Percentiles rank a stretch among this genome's conserved stretches.
Conservation (phyloP, 2,888 invertebrate genomes). For the Allophyes oxyacanthae region DNA sequence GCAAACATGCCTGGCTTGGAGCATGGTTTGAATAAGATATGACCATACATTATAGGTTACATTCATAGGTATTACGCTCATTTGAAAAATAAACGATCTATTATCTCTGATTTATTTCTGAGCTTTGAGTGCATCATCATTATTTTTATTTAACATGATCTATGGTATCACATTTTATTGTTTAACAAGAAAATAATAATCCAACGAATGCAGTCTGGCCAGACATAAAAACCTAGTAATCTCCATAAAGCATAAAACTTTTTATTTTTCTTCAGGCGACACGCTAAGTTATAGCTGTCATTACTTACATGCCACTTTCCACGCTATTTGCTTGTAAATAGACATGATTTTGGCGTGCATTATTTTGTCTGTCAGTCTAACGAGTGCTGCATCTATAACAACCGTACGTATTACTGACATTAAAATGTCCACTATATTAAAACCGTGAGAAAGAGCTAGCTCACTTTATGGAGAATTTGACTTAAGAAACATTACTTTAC, state of each 20-base stretch:
- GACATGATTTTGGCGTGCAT: constrained; percentile 12
- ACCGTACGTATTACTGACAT: constrained; percentile 22
- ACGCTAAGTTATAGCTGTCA: constrained; percentile 12
- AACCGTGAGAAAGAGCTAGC: constrained; percentile 43
- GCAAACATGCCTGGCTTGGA: background rate
- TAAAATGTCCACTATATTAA: constrained; percentile 32
- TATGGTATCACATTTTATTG: constrained; percentile 17
- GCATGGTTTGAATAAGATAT: background rate
- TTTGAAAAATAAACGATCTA: too few relatives aligned
- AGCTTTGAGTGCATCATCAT: background rate
- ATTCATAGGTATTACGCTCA: too few relatives aligned
- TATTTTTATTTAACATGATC: constrained; percentile 21
- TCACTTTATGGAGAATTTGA: constrained; percentile 11
- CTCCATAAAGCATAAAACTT: constrained; percentile 37
- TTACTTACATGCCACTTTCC: constrained; percentile 12
- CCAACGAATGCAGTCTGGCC: constrained; percentile 6
- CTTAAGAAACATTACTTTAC: background rate
- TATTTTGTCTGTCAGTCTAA: constrained; percentile 5
- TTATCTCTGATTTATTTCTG: background rate
- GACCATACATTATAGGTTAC: too few relatives aligned
- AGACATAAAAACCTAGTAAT: constrained; percentile 48
- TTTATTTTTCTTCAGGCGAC: constrained; percentile 25
- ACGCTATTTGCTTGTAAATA: constrained; percentile 8
- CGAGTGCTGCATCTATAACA: constrained; percentile 20
- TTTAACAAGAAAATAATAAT: constrained; percentile 31